phyloP scores from a whole-genome alignment of 2,797 vertebrate species.

The Siniperca obscura region DNA sequence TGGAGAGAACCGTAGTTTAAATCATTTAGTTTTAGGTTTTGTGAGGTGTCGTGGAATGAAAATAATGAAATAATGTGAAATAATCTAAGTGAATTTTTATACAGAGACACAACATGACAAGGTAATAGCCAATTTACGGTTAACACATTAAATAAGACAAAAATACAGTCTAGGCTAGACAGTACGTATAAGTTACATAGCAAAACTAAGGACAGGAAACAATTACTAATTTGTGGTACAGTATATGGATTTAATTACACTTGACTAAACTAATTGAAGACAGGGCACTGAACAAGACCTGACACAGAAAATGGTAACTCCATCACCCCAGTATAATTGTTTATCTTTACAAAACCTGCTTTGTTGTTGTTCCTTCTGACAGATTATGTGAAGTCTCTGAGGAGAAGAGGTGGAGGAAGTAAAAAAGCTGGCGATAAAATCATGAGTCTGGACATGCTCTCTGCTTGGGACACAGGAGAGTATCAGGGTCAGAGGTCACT shows the following conservation, averaged over 20 bases:
- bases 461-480: slow-evolving; percentile 42
- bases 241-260: slow-evolving; percentile 33
- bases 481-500: slow-evolving; percentile 60
- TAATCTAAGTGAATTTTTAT: slow-evolving; percentile 10
- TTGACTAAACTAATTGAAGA: slow-evolving; percentile 19
- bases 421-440: slow-evolving; percentile 56
- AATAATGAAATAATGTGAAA: slow-evolving; percentile 3
- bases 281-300: slow-evolving; percentile 1
- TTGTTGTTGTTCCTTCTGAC: slow-evolving; percentile 29
- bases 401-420: slow-evolving; percentile 40
- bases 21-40: slow-evolving; percentile 8
- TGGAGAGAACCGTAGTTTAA: slow-evolving; percentile 1
- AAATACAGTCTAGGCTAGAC: slow-evolving; percentile 10
- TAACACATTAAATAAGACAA: slow-evolving; percentile 2
- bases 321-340: slow-evolving; percentile 19
- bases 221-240: neutral
- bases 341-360: slow-evolving; percentile 25
- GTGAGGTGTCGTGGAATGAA: slow-evolving; percentile 15
- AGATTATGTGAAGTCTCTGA: slow-evolving; percentile 22
- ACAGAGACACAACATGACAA: neutral
- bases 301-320: slow-evolving; percentile 18
- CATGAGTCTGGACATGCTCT: slow-evolving; percentile 57
- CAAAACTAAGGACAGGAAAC: slow-evolving; percentile 19
- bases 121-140: slow-evolving; percentile 3
- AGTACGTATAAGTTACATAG: neutral